Base-by-base conservation (phyloP, 1,140 invertebrate genomes). In the Heliconius hermathena region DNA sequence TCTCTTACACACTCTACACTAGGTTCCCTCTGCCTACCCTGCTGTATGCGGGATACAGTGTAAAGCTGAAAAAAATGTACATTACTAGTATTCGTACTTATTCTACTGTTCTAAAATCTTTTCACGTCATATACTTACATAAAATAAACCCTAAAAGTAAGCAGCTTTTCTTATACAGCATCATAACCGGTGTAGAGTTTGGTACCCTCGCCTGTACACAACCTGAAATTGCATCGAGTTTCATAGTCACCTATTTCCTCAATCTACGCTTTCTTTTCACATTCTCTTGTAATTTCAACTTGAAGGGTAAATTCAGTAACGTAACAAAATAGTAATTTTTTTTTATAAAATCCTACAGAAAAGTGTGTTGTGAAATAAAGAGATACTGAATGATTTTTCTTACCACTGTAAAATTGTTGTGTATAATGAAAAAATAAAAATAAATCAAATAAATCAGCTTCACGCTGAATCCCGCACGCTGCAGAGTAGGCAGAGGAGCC, bases 181-280 rank as follows among this genome's bases (percentile, higher is more conserved):
- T 66, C 57, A 66, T 66, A 66, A 66, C 26, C 11, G 60, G 60
- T 16, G 22, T 66, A 29, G 60, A 66, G 60, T 22, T 57, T 57
- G 26, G 26, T 66, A 66, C 60, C 60, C 60, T 66, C 60, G 26
- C 60, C 18, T 29, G 54, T 60, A 60, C 60, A 16, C 60, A 29
- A 9, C 20, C 60, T 66, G 60, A 66, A 66, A 66, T 66, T 66
- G 60, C 60, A 66, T 66, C 60, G 60, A 66, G 3, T 66, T 66
- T 66, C 60, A 66, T 66, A 66, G 60, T 66, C 60, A 66, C 60
- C 60, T 66, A 66, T 66, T 66, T 66, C 26, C 60, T 66, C 60
- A 66, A 66, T 66, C 26, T 66, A 66, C 60, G 26, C 13, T 66
- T 66, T 66, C 60, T 66, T 66, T 13, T 66, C 13, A 13, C 26